phyloP scores from a whole-genome alignment of 1,140 invertebrate species.

The Pogonomyrmex barbatus region DNA sequence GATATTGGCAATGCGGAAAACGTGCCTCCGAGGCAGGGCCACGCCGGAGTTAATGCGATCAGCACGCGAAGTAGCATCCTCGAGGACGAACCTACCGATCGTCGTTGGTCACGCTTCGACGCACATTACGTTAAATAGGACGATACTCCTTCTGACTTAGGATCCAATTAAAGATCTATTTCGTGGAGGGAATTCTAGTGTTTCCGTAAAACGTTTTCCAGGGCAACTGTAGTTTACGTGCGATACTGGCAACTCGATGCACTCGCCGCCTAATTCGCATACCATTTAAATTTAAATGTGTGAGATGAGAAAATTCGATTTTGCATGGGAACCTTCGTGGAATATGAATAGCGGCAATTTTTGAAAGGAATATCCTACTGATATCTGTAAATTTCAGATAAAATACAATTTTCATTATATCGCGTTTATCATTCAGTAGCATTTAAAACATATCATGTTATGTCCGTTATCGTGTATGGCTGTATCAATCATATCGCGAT shows the following conservation, averaged over 20 bases:
- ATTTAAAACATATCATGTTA: neutral
- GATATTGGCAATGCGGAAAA: constrained; percentile 79
- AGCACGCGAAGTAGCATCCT: constrained; percentile 68
- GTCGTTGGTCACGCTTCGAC: constrained; percentile 46
- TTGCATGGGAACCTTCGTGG: neutral
- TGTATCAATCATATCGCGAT: neutral
- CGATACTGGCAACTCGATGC: constrained; percentile 6
- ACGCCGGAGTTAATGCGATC: constrained; percentile 77
- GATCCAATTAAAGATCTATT: constrained; percentile 63
- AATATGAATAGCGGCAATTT: neutral
- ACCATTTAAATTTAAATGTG: constrained; percentile 45
- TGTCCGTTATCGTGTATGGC: neutral
- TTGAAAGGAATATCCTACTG: neutral
- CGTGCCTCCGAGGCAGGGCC: constrained; percentile 70
- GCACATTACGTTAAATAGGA: constrained; percentile 56
- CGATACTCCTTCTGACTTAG: constrained; percentile 41
- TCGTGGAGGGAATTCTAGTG: constrained; percentile 23
- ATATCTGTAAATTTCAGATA: neutral
- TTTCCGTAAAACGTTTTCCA: constrained; percentile 25
- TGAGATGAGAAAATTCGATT: neutral
- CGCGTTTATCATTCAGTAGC: neutral
- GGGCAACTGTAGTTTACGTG: too few relatives aligned
- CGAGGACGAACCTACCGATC: constrained; percentile 46
- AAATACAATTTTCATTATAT: neutral
- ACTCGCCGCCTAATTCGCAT: constrained; percentile 40